phyloP scores from a whole-genome alignment of 1,140 invertebrate genomes.

The Babylonia areolata region DNA sequence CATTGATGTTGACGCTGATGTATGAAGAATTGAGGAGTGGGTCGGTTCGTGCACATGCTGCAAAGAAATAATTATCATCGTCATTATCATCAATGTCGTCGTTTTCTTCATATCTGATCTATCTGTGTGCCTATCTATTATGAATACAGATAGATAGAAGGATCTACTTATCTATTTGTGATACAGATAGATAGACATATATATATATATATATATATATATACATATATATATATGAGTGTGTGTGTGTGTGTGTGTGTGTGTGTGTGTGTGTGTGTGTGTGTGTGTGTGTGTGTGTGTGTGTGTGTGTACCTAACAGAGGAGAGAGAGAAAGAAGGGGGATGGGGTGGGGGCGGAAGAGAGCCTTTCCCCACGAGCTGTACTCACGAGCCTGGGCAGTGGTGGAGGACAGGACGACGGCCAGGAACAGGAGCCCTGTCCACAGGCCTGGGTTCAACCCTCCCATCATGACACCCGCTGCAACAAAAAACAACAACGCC shows the following conservation, averaged over 20 bases:
- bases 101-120: no score
- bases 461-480: not conserved
- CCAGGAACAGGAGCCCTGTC: not conserved
- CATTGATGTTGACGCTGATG: not conserved
- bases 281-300: no score
- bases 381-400: not conserved
- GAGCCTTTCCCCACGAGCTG: not conserved
- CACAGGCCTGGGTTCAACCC: not conserved
- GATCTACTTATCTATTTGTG: no score
- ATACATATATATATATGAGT: not conserved
- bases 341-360: no score
- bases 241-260: no score
- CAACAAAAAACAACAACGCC: not conserved
- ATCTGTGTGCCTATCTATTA: no score
- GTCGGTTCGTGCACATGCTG: not conserved
- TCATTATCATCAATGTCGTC: no score
- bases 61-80: not conserved
- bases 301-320: no score
- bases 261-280: no score
- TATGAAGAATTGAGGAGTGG: not conserved
- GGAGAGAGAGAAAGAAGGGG: no score
- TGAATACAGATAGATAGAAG: not conserved
- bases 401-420: not conserved
- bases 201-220: not conserved
- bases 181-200: not conserved